Evolutionary conservation across 2,113 vertebrate genomes (phyloP), one percentile per base, ranked within the genome.

Genomic region (Bostrychus sinensis): DNA sequence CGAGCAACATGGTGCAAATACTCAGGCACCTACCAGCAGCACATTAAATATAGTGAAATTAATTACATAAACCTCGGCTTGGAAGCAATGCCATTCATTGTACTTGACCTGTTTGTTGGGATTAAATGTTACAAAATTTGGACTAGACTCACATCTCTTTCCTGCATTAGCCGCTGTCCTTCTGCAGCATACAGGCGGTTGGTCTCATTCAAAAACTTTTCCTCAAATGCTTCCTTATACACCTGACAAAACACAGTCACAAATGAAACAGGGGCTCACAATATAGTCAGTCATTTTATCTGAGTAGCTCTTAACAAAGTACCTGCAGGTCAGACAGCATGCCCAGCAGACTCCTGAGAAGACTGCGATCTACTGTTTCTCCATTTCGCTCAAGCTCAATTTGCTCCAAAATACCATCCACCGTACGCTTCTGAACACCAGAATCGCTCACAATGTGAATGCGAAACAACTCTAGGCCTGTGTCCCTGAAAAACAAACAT

Each of bases 321-420:
- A 97, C 97, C 92, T 99, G 97, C 64, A 99, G 89, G 84, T 98
- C 97, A 77, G 97, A 98, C 9, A 99, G 93, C 97, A 99, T 99
- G 84, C 95, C 98, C 58, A 99, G 90, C 8, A 99, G 94, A 76
- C 97, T 98, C 70, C 97, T 91, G 66, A 99, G 93, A 61, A 99
- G 91, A 83, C 95, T 98, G 70, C 97, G 94, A 80, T 98, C 96
- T 0, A 97, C 92, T n/a, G 96, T 95, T 81, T 98, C 97, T 13
- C 97, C 97, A 36, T 91, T 98, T 13, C 97, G 92, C 82, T 99
- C 97, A 17, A 94, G 91, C 84, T 99, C 95, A n/a, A 98, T 96
- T 84, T 98, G 92, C 56, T 98, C 94, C 88, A 99, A 93, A 83
- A 99, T 96, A 54, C 97, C 97, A 76, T 98, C 95, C 46, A 98